Base-by-base conservation (phyloP, 2,113 vertebrate species). In the Colinus virginianus region DNA sequence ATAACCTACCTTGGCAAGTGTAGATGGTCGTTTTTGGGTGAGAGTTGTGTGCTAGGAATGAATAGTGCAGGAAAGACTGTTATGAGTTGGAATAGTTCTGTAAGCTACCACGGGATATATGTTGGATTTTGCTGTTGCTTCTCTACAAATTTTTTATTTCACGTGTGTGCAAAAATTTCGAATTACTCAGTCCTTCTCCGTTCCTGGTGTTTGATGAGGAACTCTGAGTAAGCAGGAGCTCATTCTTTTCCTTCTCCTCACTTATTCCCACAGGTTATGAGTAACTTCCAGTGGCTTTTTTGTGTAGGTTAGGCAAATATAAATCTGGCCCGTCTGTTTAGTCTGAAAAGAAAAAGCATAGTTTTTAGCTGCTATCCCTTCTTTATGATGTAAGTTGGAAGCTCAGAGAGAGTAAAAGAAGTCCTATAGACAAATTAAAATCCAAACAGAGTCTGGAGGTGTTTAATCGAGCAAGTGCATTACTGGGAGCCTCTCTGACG, bases 401-500 rank as follows among this genome's bases (percentile, higher is more conserved):
- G 79, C 61, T 87, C 83, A 86, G 86, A 92, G 42, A 77, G 76
- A 96, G 72, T 96, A 95, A 94, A 95, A 43, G 77, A 94, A 94
- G 71, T 90, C 45, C 70, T 90, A 78, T 72, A 83, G 75, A 93
- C 93, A 96, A 96, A 96, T 96, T 92, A 94, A 96, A 96, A 96
- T 85, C 78, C 96, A 81, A 93, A 90, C 53, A n/a, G 89, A 91
- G 90, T 94, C 88, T 95, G 92, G 85, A 93, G 93, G 90, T 93
- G 72, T 92, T 93, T 94, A 97, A 96, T 97, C 23, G 61, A 96
- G 89, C 78, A 96, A 95, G 78, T 83, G 86, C 93, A 78, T 97
- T 95, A 96, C 36, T 94, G 63, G 71, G 94, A 49, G 82, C 92
- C 76, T 97, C 87, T 95, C 88, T 91, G 89, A 92, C 0, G 4